Percentiles rank a stretch among this genome's conserved stretches.
Evolutionary conservation across 2,888 invertebrate genomes (phyloP).

Genomic region (Cacoxenus indagator): DNA sequence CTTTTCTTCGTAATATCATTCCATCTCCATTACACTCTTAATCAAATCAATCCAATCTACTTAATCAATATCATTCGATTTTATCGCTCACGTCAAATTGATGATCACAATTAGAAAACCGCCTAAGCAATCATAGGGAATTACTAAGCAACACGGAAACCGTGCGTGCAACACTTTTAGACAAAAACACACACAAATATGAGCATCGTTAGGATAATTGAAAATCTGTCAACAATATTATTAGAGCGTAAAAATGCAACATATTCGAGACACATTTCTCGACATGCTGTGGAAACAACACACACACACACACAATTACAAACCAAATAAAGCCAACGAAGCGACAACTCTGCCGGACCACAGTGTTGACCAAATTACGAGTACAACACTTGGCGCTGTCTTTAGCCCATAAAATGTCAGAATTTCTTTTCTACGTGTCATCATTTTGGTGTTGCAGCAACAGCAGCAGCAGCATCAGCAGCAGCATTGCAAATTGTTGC

Average conservation of each 20-base stretch:
- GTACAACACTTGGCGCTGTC: background rate
- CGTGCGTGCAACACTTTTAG: background rate
- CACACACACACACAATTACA: background rate
- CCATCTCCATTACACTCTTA: no score
- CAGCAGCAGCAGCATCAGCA: background rate
- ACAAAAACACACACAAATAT: background rate
- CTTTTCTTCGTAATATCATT: no score
- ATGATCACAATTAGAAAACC: constrained; percentile 25
- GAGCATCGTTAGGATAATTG: constrained; percentile 48
- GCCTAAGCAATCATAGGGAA: constrained; percentile 19
- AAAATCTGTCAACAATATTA: constrained; percentile 59
- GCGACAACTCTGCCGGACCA: background rate
- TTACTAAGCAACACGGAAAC: constrained; percentile 30
- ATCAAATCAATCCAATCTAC: no score
- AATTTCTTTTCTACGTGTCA: background rate
- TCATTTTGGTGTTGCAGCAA: background rate
- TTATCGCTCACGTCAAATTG: background rate
- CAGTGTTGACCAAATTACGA: background rate
- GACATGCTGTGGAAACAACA: background rate
- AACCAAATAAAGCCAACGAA: background rate
- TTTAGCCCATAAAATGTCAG: background rate
- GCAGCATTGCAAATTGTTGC: constrained; percentile 10
- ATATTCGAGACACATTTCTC: background rate
- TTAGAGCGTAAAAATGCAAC: constrained; percentile 54
- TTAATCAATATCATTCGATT: no score